A percentile compares a stretch with the other conserved stretches of the same genome.
phyloP scores from a whole-genome alignment of 1,140 invertebrate genomes.

The Anadara kagoshimensis region DNA sequence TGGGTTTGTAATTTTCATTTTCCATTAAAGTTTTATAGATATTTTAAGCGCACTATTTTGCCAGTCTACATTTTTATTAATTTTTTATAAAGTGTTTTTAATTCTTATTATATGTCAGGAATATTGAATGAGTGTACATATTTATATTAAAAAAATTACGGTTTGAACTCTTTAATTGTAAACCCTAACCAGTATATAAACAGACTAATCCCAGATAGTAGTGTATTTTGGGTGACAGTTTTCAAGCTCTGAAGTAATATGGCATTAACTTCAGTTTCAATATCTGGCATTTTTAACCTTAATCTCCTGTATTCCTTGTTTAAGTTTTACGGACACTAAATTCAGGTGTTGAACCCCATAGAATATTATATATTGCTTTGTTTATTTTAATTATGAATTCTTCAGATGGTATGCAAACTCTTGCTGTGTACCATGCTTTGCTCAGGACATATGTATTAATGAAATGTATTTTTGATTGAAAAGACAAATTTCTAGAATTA shows the following conservation, averaged over 20 bases:
- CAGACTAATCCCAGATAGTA: not conserved
- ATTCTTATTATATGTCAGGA: too few species aligned
- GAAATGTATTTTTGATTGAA: not conserved
- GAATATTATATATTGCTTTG: not conserved
- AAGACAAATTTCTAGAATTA: not conserved
- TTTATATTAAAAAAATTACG: not conserved
- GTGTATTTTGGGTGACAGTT: not conserved
- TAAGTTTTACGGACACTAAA: not conserved
- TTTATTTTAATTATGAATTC: not conserved
- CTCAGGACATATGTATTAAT: slow-evolving; percentile 4
- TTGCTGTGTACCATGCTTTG: not conserved
- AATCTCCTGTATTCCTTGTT: not conserved
- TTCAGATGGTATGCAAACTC: not conserved
- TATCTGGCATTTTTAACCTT: slow-evolving; percentile 1
- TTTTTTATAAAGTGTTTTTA: too few species aligned
- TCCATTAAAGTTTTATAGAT: too few species aligned
- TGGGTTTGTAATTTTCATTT: too few species aligned
- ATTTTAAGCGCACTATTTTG: too few species aligned
- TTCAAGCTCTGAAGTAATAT: not conserved
- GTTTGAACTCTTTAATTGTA: not conserved
- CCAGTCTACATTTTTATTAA: too few species aligned
- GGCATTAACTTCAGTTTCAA: not conserved
- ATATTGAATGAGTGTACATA: not conserved
- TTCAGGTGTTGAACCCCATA: not conserved
- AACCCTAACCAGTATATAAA: not conserved